Conservation (phyloP, 1,140 invertebrate genomes). For the Leptonema lineaticorne region DNA sequence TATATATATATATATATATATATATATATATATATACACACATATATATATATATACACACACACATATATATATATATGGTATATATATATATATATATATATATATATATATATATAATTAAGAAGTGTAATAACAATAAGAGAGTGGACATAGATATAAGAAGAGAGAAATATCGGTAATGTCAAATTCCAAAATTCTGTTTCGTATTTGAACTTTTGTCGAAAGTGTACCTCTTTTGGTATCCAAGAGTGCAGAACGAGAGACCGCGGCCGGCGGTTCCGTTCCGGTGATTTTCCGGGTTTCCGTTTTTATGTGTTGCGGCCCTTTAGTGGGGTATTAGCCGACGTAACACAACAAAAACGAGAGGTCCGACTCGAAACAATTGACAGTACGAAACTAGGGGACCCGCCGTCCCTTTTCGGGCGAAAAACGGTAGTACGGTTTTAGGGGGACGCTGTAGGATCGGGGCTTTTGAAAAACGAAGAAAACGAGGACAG, state of each 20-base stretch:
- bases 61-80: too few relatives aligned
- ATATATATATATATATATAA: too few relatives aligned
- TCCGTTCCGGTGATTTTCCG: neutral
- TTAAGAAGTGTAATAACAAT: neutral
- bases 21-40: too few relatives aligned
- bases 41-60: too few relatives aligned
- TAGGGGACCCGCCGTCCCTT: too few relatives aligned
- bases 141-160: neutral
- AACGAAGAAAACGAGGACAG: constrained; percentile 31
- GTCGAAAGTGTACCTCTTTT: neutral
- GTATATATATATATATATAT: too few relatives aligned
- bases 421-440: too few relatives aligned
- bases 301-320: neutral
- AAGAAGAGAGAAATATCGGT: too few relatives aligned
- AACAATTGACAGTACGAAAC: constrained; percentile 11
- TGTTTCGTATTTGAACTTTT: neutral
- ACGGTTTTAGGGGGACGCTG: too few relatives aligned
- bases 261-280: neutral
- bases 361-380: neutral
- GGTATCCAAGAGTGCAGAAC: neutral
- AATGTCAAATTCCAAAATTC: neutral
- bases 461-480: neutral
- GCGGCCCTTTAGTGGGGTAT: neutral
- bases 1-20: too few relatives aligned
- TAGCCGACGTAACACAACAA: constrained; percentile 4